A percentile compares a stretch with the other conserved stretches of the same genome.
Evolutionary conservation across 2,797 vertebrate genomes (phyloP).

Genomic region (Myotis findleyi): DNA sequence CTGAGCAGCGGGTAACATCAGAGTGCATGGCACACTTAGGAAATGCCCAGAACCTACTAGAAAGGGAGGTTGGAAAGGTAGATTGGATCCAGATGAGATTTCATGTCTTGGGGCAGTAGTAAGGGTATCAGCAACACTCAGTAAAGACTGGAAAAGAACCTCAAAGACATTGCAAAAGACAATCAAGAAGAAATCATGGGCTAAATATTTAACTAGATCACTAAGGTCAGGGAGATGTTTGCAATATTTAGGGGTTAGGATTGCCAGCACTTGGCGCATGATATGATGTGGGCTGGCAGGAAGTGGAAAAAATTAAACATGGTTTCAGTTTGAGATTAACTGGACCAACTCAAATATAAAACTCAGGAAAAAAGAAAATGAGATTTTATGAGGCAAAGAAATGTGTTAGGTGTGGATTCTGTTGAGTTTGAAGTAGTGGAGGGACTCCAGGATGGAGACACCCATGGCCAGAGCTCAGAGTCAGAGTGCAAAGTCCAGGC

Average conservation of each 20-base stretch:
- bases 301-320: background rate
- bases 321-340: background rate
- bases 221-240: background rate
- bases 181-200: background rate
- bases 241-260: background rate
- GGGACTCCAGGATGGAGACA: background rate
- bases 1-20: background rate
- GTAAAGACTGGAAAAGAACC: background rate
- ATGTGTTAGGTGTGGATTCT: background rate
- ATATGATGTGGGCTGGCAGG: background rate
- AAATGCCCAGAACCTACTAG: background rate
- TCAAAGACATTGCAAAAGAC: background rate
- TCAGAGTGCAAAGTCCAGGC: background rate
- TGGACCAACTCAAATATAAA: background rate
- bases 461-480: background rate
- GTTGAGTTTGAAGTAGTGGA: background rate
- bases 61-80: background rate
- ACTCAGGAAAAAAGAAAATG: background rate
- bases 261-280: background rate
- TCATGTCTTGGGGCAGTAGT: background rate
- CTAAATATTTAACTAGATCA: background rate
- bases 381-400: background rate
- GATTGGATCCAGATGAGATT: background rate
- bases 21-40: background rate
- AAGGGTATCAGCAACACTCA: background rate